Conservation (phyloP, 2,797 vertebrate genomes). For the Pelochelys cantorii region DNA sequence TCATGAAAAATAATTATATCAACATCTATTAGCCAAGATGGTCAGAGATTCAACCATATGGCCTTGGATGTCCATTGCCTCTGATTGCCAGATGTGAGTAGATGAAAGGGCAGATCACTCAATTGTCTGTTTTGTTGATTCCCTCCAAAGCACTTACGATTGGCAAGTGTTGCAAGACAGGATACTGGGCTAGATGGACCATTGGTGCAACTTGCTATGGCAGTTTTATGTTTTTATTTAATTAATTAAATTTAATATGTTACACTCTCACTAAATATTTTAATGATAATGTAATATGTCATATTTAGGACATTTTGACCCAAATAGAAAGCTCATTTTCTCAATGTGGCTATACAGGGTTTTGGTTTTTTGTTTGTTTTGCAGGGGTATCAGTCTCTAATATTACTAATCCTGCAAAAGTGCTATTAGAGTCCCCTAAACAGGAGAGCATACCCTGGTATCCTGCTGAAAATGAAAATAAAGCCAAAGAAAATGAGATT, state of each 20-base stretch:
- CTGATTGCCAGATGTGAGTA: not conserved
- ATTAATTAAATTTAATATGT: not conserved
- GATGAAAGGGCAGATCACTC: not conserved
- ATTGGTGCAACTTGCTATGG: not conserved
- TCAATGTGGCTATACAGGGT: not conserved
- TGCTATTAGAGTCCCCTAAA: not conserved
- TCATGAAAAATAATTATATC: not conserved
- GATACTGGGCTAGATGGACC: not conserved
- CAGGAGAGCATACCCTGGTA: constrained; percentile 25
- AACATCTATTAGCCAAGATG: not conserved
- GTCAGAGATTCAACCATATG: not conserved
- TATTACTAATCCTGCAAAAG: not conserved
- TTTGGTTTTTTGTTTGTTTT: constrained; percentile 5
- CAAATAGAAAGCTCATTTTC: not conserved
- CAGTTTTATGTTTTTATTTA: not conserved
- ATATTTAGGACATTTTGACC: not conserved
- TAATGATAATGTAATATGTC: not conserved
- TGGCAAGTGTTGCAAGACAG: not conserved
- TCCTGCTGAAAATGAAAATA: constrained; percentile 11
- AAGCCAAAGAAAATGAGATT: not conserved
- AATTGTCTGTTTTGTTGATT: not conserved
- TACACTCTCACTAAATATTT: not conserved
- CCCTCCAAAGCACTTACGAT: not conserved
- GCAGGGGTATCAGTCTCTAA: constrained; percentile 71
- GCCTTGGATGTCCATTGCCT: not conserved